Evolutionary conservation across 2,888 invertebrate genomes (phyloP), one percentile per base, ranked within the genome.

Genomic region (Lycophotia porphyrea): DNA sequence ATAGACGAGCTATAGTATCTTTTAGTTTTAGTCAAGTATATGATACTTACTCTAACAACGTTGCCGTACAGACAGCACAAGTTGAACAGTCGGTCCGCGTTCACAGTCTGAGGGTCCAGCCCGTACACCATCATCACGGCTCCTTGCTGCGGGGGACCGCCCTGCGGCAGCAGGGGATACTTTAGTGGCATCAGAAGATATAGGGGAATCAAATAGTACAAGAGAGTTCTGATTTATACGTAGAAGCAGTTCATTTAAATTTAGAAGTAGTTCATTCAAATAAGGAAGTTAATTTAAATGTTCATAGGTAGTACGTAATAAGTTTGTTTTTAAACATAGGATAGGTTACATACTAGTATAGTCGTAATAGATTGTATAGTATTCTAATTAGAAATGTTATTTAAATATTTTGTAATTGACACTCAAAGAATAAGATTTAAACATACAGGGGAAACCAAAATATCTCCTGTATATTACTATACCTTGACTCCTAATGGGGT

Each of bases 121-220:
- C 99, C 99, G 96, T 99, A 99, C 76, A 99, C 99, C 99, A 99
- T 99, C 97, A 99, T 98, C 81, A 99, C 99, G 69, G 98, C 98
- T 70, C 98, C 98, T 92, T 98, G 98, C 91, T 97, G 97, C 5
- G 96, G 94, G 1, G 96, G 94, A 49, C 96, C 94, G 74, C 95
- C 95, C 95, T 96, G 93, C 60, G 55, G 63, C 24, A 75, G 74
- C 81, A 80, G 84, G 86, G 77, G 34, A 70, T 39, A 74, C 67
- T 68, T 81, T 74, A 78, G 52, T 80, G 61, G 55, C 52, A 63
- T 42, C 68, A 63, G n/a, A 77, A 42, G 60, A 68, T 18, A 27
- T 5, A 36, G 15, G 9, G 7, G 0, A n/a, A 15, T 24, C 8
- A 39, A 55, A 44, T n/a, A 65, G 24, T 11, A 11, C 0, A 18